phyloP scores from a whole-genome alignment of 1,140 invertebrate species.

The Acyrthosiphon pisum region DNA sequence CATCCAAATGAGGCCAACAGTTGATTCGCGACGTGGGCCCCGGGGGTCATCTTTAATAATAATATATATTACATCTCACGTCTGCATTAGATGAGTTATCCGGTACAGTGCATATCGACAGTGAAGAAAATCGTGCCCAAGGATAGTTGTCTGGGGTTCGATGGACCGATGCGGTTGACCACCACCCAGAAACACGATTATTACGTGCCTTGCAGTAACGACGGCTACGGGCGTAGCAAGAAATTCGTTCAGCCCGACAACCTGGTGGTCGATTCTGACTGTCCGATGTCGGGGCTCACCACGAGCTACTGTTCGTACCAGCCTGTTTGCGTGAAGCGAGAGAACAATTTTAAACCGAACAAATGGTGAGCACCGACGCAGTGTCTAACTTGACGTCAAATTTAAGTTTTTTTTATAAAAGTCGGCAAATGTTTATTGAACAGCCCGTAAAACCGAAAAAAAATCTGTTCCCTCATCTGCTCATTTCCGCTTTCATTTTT shows the following conservation, averaged over 20 bases:
- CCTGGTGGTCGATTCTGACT: not conserved
- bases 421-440: too few species aligned
- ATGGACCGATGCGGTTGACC: not conserved
- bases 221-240: not conserved
- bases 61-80: not conserved
- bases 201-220: not conserved
- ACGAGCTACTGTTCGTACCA: not conserved
- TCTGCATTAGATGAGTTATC: not conserved
- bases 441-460: too few species aligned
- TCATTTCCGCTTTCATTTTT: too few species aligned
- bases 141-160: not conserved
- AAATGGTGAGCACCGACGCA: not conserved
- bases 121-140: not conserved
- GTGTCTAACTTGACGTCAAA: too few species aligned
- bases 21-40: too few species aligned
- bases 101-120: not conserved
- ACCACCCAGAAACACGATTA: slow-evolving; percentile 23
- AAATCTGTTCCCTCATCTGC: too few species aligned
- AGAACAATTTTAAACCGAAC: not conserved
- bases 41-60: not conserved
- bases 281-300: not conserved
- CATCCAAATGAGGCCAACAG: too few species aligned
- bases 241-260: not conserved
- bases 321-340: not conserved
- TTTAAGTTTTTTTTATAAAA: too few species aligned